A percentile compares a stretch with the other conserved stretches of the same genome.
Evolutionary conservation across 2,113 vertebrate species (phyloP).

Genomic region (Triplophysa rosa): DNA sequence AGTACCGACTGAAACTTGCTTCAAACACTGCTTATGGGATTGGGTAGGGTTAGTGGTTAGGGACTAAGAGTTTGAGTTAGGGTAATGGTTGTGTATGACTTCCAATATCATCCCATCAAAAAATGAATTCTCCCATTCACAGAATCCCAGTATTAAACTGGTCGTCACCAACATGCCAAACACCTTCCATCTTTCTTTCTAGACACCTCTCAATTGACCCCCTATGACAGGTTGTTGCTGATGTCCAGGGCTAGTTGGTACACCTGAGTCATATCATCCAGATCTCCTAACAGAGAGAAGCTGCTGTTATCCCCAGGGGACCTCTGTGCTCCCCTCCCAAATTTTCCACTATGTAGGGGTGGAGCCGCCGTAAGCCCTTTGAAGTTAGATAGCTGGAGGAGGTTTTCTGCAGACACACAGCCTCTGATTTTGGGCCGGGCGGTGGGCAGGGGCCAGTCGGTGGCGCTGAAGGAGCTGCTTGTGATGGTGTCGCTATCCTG

Average conservation of each 20-base stretch:
- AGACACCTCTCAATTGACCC: not conserved
- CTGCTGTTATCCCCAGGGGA: constrained; percentile 86
- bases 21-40: constrained; percentile 24
- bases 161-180: constrained; percentile 70
- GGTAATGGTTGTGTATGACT: constrained; percentile 54
- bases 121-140: constrained; percentile 58
- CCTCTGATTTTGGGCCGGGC: constrained; percentile 84
- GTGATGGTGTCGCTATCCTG: constrained; percentile 89
- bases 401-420: constrained; percentile 93
- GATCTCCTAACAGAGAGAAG: constrained; percentile 93
- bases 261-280: constrained; percentile 90
- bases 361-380: constrained; percentile 85
- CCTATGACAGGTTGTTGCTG: constrained; percentile 84
- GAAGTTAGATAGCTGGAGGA: constrained; percentile 88
- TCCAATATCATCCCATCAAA: constrained; percentile 54
- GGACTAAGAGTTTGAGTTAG: not conserved
- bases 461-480: constrained; percentile 78
- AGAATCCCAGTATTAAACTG: constrained; percentile 75
- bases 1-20: constrained; percentile 60
- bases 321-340: constrained; percentile 76
- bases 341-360: constrained; percentile 83
- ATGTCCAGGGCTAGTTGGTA: constrained; percentile 90
- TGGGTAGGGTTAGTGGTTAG: not conserved
- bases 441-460: constrained; percentile 81
- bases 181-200: constrained; percentile 37